Conservation (phyloP, 1,140 invertebrate species). For the Latrodectus geometricus region DNA sequence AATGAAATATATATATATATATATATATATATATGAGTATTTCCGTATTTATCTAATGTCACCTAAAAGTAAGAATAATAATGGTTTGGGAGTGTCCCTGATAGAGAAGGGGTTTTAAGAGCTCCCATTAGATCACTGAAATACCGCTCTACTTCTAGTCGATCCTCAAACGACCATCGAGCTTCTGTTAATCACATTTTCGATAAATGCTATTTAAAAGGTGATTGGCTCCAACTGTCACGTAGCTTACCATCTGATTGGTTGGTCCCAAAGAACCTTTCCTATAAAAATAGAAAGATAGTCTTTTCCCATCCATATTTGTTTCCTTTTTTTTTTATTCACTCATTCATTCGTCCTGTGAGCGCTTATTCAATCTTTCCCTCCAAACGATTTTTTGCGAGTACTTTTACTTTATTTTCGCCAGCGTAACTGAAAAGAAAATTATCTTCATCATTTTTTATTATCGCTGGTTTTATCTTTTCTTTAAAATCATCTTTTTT, state of each 20-base stretch:
- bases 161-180: conserved; percentile 19
- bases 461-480: neutral
- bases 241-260: conserved; percentile 55
- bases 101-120: neutral
- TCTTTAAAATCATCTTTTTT: conserved; percentile 1
- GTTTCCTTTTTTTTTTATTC: conserved; percentile 18
- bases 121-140: conserved; percentile 35
- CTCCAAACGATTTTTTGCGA: neutral
- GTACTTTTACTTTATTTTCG: neutral
- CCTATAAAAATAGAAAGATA: conserved; percentile 5
- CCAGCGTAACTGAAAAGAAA: neutral
- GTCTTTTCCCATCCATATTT: neutral
- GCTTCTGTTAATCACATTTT: conserved; percentile 57
- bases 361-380: conserved; percentile 24
- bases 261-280: conserved; percentile 37
- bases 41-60: too few species aligned
- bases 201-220: conserved; percentile 59
- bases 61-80: too few species aligned
- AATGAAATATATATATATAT: too few species aligned
- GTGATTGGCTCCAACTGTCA: conserved; percentile 48
- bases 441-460: neutral
- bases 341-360: neutral
- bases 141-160: conserved; percentile 26
- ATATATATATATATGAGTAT: too few species aligned
- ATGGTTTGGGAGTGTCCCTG: neutral